Evolutionary conservation across 2,888 invertebrate species (phyloP).

Genomic region (Oxytorus armatus): DNA sequence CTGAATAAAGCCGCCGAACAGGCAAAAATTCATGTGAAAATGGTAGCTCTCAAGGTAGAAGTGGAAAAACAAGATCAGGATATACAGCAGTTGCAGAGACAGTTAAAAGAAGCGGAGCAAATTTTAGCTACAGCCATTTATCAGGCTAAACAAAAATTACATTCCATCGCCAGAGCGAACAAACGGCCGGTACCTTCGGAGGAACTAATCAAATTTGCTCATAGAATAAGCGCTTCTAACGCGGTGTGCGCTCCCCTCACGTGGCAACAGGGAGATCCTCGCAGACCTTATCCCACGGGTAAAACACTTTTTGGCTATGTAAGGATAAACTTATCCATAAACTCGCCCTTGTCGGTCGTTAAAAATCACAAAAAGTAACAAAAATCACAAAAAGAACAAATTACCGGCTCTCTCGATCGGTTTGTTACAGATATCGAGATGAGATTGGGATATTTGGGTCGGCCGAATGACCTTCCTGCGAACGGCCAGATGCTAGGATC

Average conservation of each 20-base stretch:
- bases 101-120: conserved; percentile 97
- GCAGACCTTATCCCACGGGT: conserved; percentile 94
- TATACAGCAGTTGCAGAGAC: conserved; percentile 95
- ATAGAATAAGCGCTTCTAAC: conserved; percentile 98
- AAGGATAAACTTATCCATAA: too few species aligned
- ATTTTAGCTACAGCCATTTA: conserved; percentile 97
- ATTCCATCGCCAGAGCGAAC: conserved; percentile 95
- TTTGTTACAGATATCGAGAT: conserved; percentile 98
- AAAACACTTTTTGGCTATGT: too few species aligned
- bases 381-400: too few species aligned
- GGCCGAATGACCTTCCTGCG: conserved; percentile 92
- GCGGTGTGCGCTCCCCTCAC: conserved; percentile 98
- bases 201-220: conserved; percentile 98
- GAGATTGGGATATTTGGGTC: conserved; percentile 94
- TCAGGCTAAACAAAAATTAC: conserved; percentile 97
- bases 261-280: conserved; percentile 97
- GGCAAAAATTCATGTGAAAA: conserved; percentile 95
- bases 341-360: too few species aligned
- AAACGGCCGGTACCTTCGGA: conserved; percentile 96
- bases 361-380: too few species aligned
- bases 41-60: conserved; percentile 94
- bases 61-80: conserved; percentile 96
- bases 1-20: conserved; percentile 95
- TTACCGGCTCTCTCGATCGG: not conserved
- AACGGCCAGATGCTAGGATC: conserved; percentile 90